Percentiles rank a stretch among this genome's conserved stretches.
Evolutionary conservation across 2,797 vertebrate species (phyloP).

Genomic region (Columba guinea): DNA sequence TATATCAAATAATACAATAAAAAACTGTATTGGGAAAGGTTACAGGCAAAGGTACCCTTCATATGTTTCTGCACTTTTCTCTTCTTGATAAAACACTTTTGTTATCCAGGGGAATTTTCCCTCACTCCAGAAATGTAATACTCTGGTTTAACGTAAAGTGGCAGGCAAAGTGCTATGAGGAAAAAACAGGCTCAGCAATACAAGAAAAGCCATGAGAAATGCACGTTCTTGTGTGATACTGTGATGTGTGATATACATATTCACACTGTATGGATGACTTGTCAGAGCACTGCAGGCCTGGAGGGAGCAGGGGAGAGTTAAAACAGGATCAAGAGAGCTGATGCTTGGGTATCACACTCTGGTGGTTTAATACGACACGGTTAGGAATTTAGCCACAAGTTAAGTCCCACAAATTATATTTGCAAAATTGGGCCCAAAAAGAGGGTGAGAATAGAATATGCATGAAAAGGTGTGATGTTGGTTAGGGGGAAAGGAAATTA

Average conservation of each 20-base stretch:
- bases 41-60: background rate
- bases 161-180: background rate
- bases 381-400: background rate
- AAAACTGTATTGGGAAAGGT: background rate
- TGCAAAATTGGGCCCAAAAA: background rate
- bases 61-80: background rate
- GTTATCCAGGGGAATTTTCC: background rate
- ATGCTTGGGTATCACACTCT: background rate
- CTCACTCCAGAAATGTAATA: background rate
- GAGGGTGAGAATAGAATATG: background rate
- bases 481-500: background rate
- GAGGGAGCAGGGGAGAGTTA: background rate
- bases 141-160: background rate
- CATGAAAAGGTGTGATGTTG: background rate
- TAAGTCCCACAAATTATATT: background rate
- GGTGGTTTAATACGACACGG: background rate
- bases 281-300: background rate
- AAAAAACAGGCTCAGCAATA: background rate
- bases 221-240: fast-evolving
- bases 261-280: background rate
- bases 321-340: background rate
- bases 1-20: background rate
- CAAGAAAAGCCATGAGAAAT: background rate
- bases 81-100: background rate
- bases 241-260: background rate